Evolutionary conservation across 2,888 invertebrate species (phyloP).

Genomic region (Pachliopta kotzebuea): DNA sequence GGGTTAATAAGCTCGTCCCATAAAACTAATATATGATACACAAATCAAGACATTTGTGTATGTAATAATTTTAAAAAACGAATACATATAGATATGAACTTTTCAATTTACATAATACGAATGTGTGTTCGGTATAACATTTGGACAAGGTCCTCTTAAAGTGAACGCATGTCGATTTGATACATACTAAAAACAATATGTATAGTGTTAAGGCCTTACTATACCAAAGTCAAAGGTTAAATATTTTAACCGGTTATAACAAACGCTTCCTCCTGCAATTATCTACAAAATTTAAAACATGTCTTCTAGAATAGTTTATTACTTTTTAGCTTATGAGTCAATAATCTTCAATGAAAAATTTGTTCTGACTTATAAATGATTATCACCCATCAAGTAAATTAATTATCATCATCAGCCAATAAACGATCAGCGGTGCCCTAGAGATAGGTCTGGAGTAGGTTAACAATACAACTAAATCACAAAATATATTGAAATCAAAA

Average conservation of each 20-base stretch:
- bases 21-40: no score
- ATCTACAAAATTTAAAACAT: not conserved
- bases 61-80: not conserved
- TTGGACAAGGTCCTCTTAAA: constrained; percentile 23
- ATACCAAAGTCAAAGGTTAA: constrained; percentile 18
- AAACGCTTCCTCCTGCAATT: constrained; percentile 1
- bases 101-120: constrained; percentile 13
- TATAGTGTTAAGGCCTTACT: constrained; percentile 2
- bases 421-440: no score
- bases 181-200: not conserved
- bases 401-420: no score
- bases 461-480: no score
- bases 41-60: no score
- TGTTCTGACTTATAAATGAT: no score
- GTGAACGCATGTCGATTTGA: constrained; percentile 22
- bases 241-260: constrained; percentile 2
- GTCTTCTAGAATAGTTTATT: not conserved
- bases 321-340: no score
- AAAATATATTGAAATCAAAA: no score
- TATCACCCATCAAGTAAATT: no score
- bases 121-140: constrained; percentile 11
- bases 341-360: no score
- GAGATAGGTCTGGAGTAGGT: no score
- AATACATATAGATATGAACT: not conserved
- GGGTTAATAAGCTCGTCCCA: no score